phyloP scores from a whole-genome alignment of 2,797 vertebrate genomes.

The Schizopygopsis pylzovi region DNA sequence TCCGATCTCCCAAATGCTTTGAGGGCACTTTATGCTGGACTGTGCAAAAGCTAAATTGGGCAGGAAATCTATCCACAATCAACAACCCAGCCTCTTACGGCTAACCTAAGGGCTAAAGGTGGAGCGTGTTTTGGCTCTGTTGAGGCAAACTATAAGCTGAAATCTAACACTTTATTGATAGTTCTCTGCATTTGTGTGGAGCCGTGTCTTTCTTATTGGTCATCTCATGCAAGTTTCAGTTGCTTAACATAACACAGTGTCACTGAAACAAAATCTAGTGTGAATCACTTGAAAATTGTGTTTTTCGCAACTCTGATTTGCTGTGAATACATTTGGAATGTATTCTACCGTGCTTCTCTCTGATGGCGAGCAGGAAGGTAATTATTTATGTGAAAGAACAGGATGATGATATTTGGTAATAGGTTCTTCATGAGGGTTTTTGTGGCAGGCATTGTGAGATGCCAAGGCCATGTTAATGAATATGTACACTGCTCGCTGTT shows the following conservation, averaged over 20 bases:
- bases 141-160: slow-evolving; percentile 24
- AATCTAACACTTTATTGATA: slow-evolving; percentile 28
- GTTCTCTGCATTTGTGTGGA: background rate
- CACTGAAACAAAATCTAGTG: background rate
- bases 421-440: slow-evolving; percentile 39
- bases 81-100: slow-evolving; percentile 43
- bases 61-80: slow-evolving; percentile 59
- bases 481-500: slow-evolving; percentile 62
- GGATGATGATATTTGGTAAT: slow-evolving; percentile 62
- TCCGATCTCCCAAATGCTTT: slow-evolving; percentile 65
- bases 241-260: background rate
- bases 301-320: slow-evolving; percentile 29
- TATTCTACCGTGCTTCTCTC: slow-evolving; percentile 36
- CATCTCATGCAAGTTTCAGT: background rate
- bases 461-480: slow-evolving; percentile 64
- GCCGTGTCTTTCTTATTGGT: background rate
- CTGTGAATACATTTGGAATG: slow-evolving; percentile 27
- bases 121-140: slow-evolving; percentile 20
- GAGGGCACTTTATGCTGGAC: slow-evolving; percentile 67
- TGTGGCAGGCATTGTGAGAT: slow-evolving; percentile 53
- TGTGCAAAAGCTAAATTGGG: slow-evolving; percentile 60
- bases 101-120: slow-evolving; percentile 46
- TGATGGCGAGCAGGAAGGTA: slow-evolving; percentile 41
- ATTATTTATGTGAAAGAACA: slow-evolving; percentile 59
- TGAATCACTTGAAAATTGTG: background rate